Base-by-base conservation (phyloP, 2,888 invertebrate species). In the Orthonychiurus folsomi region DNA sequence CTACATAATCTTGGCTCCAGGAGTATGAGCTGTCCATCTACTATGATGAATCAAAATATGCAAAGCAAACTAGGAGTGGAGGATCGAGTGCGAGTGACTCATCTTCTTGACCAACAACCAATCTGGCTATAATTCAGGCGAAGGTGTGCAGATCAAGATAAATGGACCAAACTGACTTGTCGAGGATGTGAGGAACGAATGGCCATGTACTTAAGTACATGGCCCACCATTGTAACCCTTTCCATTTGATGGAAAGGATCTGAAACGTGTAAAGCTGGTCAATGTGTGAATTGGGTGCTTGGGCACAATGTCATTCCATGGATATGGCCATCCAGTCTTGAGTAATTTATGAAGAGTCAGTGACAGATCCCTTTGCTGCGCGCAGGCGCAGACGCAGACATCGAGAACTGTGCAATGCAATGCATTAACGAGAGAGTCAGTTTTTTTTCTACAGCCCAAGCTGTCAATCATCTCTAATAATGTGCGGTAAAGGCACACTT, bases 271-370 rank as follows among this genome's bases (percentile, higher is more conserved):
- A n/a, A n/a, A n/a, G n/a, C n/a, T n/a, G n/a, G n/a, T n/a, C n/a
- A n/a, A n/a, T n/a, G 59, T 26, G 53, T 54, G 53, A 57, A 57
- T 48, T 27, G 48, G 26, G n/a, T 50, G 53, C 50, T 60, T 57
- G 47, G 54, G 57, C 59, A 61, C 28, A 56, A 61, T 63, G 66
- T 61, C 63, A 66, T 60, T 66, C 48, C 56, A 52, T 59, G 63
- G 61, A 37, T 37, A 15, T 9, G 37, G 15, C 37, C 9, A 37
- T n/a, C n/a, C n/a, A 37, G 37, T 9, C 9, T 26, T 63, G 63
- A 66, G 66, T 66, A 66, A 66, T 66, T 66, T 66, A 66, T 66
- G 66, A 66, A 66, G 65, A 65, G 63, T 63, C 61, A 66, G 66
- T 66, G 66, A 66, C 66, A 66, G 66, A 66, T 63, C 61, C 63